Percentiles rank a stretch among this genome's conserved stretches.
phyloP scores from a whole-genome alignment of 2,113 vertebrate genomes.

The Tyrannus savana region DNA sequence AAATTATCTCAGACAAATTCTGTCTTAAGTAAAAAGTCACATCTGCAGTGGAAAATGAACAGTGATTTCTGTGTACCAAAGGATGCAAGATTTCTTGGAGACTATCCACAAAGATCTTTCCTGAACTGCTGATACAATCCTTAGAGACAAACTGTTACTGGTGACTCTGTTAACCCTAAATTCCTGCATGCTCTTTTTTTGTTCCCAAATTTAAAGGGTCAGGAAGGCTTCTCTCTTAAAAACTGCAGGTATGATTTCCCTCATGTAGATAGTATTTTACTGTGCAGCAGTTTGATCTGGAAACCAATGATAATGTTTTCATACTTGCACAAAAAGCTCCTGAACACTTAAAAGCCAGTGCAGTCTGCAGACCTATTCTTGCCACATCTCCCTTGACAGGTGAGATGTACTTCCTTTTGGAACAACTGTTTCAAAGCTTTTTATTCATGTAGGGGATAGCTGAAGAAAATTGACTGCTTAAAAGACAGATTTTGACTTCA shows the following conservation, averaged over 20 bases:
- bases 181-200: not conserved
- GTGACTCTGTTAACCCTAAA: not conserved
- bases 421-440: conserved; percentile 18
- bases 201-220: not conserved
- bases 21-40: not conserved
- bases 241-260: not conserved
- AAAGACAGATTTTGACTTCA: not conserved
- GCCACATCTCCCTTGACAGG: not conserved
- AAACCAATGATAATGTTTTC: not conserved
- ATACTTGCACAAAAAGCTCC: not conserved
- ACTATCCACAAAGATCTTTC: not conserved
- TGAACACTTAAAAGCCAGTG: not conserved
- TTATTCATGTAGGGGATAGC: not conserved
- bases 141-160: not conserved
- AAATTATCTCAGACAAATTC: not conserved
- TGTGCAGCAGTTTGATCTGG: not conserved
- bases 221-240: not conserved
- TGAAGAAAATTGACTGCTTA: conserved; percentile 5
- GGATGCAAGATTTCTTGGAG: not conserved
- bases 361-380: not conserved
- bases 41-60: not conserved
- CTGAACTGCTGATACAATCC: not conserved
- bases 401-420: conserved; percentile 3
- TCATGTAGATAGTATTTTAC: not conserved
- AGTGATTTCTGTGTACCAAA: not conserved